Conservation (phyloP, 2,797 vertebrate genomes). For the Aeoliscus strigatus region DNA sequence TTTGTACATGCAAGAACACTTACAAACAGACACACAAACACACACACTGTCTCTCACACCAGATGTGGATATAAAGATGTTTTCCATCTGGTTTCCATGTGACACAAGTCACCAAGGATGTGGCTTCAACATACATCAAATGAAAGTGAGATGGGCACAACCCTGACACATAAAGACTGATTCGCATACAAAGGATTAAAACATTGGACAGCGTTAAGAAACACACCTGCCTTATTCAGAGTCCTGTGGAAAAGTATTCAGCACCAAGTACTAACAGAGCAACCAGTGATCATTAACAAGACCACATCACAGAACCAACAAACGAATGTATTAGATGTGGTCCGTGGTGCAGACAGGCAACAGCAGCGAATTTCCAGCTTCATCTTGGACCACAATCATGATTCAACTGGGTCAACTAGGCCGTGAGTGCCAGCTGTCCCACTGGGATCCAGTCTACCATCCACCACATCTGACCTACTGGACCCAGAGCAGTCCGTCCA, state of each 20-base stretch:
- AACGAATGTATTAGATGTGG: constrained; percentile 48
- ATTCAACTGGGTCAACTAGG: constrained; percentile 44
- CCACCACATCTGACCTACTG: constrained; percentile 61
- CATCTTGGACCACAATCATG: constrained; percentile 42
- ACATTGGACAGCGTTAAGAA: constrained; percentile 5
- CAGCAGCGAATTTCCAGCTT: constrained; percentile 19
- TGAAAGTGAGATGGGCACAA: constrained; percentile 30
- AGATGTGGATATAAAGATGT: constrained; percentile 66
- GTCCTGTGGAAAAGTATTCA: constrained; percentile 30
- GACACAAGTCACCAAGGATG: constrained; percentile 51
- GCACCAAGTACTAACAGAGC: constrained; percentile 9
- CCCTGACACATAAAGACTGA: constrained; percentile 20
- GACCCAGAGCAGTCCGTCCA: constrained; percentile 49
- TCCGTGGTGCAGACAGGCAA: constrained; percentile 34
- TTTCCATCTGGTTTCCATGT: constrained; percentile 64
- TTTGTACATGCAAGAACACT: constrained; percentile 20
- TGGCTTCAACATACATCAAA: constrained; percentile 52
- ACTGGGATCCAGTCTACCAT: constrained; percentile 53
- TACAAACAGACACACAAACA: constrained; percentile 18
- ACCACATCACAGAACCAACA: constrained; percentile 55
- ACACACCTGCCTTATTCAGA: constrained; percentile 41
- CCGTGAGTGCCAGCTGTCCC: constrained; percentile 48
- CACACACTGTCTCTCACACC: constrained; percentile 25
- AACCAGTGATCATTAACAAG: constrained; percentile 39
- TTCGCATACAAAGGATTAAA: too few relatives aligned